phyloP scores from a whole-genome alignment of 2,797 vertebrate genomes.

The Liasis olivaceus region DNA sequence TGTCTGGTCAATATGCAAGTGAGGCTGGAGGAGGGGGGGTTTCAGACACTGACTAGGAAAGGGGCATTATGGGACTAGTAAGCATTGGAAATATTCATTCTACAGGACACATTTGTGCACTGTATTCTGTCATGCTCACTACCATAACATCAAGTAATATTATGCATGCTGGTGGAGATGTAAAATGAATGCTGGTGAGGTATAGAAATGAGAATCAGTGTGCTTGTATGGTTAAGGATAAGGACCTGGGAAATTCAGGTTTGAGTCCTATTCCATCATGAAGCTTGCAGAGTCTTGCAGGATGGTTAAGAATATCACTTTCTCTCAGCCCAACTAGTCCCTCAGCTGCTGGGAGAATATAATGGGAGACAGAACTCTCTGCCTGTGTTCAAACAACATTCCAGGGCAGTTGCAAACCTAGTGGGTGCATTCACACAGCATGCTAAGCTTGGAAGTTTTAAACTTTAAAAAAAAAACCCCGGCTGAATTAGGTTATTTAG shows the following conservation, averaged over 20 bases:
- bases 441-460: background rate
- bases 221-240: background rate
- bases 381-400: background rate
- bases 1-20: constrained; percentile 29
- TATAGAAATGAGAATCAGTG: background rate
- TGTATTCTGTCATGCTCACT: background rate
- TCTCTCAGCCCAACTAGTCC: background rate
- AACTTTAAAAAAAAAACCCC: background rate
- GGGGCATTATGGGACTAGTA: background rate
- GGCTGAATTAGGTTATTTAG: background rate
- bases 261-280: background rate
- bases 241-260: background rate
- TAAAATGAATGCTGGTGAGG: background rate
- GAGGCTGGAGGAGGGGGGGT: background rate
- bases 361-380: background rate
- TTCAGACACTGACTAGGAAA: background rate
- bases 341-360: background rate
- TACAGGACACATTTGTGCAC: background rate
- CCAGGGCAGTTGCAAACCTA: background rate
- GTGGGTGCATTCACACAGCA: background rate
- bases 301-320: background rate
- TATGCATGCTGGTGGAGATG: background rate
- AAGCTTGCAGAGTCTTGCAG: background rate
- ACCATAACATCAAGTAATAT: background rate
- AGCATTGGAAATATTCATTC: background rate